phyloP scores from a whole-genome alignment of 2,113 vertebrate genomes.

The Atherinomorus stipes region DNA sequence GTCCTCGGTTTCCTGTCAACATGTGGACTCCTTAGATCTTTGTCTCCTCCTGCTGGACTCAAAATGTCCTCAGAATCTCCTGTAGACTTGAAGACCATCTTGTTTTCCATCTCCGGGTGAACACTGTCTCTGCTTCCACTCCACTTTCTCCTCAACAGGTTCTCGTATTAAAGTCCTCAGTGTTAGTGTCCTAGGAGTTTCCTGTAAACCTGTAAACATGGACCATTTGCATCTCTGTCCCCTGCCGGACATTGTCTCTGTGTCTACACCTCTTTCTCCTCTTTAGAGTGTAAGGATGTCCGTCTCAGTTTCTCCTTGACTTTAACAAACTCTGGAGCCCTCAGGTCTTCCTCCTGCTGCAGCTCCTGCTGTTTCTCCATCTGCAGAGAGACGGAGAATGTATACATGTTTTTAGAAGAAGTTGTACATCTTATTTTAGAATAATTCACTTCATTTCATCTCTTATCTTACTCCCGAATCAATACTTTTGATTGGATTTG shows the following conservation, averaged over 20 bases:
- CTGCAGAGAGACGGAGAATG: constrained; percentile 68
- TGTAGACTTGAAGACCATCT: neutral
- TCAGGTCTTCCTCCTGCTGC: constrained; percentile 83
- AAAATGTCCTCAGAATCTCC: neutral
- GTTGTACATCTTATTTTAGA: no score
- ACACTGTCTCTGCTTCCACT: neutral
- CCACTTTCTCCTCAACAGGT: neutral
- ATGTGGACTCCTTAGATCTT: neutral
- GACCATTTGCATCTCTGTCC: neutral
- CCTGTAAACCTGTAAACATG: neutral
- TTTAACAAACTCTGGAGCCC: constrained; percentile 93
- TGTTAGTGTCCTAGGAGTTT: neutral
- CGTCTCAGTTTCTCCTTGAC: constrained; percentile 94
- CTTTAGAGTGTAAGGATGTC: constrained; percentile 80
- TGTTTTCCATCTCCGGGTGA: no score
- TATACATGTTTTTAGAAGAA: no score
- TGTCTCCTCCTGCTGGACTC: no score
- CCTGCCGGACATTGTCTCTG: neutral
- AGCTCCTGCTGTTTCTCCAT: constrained; percentile 88
- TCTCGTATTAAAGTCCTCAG: neutral
- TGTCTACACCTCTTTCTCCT: constrained; percentile 85
- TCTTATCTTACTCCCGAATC: no score
- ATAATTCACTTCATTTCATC: no score
- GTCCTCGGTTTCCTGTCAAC: neutral
- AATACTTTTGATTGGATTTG: no score